A percentile compares a stretch with the other conserved stretches of the same genome.
Conservation (phyloP, 53 echinoderm and acorn worm species). For the Glandiceps talaboti region DNA sequence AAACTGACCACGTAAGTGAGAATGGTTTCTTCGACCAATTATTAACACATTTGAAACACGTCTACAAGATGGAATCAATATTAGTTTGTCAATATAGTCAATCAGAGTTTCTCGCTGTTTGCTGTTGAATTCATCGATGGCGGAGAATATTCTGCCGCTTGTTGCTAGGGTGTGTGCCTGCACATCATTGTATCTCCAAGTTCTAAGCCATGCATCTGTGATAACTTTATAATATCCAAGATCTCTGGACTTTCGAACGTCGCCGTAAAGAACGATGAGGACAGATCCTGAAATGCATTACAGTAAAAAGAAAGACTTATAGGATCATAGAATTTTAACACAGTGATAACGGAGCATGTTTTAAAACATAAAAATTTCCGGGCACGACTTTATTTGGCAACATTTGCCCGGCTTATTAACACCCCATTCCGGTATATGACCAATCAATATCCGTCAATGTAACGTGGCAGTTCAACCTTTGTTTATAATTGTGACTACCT, state of each 20-base stretch:
- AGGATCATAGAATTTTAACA: no score
- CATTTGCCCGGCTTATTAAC: no score
- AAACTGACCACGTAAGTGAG: not conserved
- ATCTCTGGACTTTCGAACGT: not conserved
- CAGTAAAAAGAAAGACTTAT: no score
- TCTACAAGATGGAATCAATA: not conserved
- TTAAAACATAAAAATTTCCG: no score
- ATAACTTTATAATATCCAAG: not conserved
- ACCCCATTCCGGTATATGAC: no score
- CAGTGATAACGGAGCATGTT: no score
- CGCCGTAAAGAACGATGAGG: not conserved
- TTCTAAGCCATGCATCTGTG: not conserved
- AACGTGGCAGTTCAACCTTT: no score
- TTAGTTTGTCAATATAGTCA: not conserved
- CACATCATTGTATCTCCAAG: not conserved
- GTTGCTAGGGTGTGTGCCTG: not conserved
- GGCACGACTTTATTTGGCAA: no score
- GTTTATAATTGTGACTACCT: no score
- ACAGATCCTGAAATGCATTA: not conserved
- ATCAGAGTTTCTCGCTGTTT: not conserved
- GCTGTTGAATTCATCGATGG: not conserved
- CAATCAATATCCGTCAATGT: no score
- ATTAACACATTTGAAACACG: not conserved
- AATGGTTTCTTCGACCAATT: not conserved
- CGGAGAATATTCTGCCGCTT: not conserved